Percentiles rank a stretch among this genome's conserved stretches.
Conservation (phyloP, 2,113 vertebrate genomes). For the Notiomystis cincta region DNA sequence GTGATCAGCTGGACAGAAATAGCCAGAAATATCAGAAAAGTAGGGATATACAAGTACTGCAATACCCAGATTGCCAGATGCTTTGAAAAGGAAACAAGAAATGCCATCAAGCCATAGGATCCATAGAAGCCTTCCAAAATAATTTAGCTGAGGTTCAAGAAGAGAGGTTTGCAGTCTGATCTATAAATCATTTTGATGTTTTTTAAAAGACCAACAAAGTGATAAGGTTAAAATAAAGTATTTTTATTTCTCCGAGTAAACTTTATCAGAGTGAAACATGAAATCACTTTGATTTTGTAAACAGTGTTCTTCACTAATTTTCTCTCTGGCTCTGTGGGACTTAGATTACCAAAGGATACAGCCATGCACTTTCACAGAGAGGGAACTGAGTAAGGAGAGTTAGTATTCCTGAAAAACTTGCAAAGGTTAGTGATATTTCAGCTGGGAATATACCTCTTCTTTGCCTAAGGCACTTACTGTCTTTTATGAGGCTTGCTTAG, state of each 20-base stretch:
- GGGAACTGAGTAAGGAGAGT: background rate
- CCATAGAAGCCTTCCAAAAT: background rate
- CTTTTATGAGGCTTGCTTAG: background rate
- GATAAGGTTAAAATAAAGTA: background rate
- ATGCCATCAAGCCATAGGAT: background rate
- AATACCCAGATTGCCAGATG: background rate
- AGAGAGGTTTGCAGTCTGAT: background rate
- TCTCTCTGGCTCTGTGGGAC: background rate
- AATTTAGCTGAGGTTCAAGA: background rate
- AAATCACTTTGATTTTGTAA: background rate
- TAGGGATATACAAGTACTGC: background rate
- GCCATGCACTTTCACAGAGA: background rate
- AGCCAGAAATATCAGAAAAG: background rate
- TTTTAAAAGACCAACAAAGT: background rate
- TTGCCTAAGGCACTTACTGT: background rate
- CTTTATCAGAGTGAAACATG: background rate
- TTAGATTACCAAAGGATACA: background rate
- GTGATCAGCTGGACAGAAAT: background rate
- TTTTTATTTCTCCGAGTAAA: background rate
- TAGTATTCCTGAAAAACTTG: background rate
- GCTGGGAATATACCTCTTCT: background rate
- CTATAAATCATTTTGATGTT: constrained; percentile 1
- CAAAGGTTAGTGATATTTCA: background rate
- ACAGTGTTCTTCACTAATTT: background rate
- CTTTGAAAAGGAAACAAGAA: background rate